phyloP scores from a whole-genome alignment of 2,113 vertebrate species.

The Gavialis gangeticus region DNA sequence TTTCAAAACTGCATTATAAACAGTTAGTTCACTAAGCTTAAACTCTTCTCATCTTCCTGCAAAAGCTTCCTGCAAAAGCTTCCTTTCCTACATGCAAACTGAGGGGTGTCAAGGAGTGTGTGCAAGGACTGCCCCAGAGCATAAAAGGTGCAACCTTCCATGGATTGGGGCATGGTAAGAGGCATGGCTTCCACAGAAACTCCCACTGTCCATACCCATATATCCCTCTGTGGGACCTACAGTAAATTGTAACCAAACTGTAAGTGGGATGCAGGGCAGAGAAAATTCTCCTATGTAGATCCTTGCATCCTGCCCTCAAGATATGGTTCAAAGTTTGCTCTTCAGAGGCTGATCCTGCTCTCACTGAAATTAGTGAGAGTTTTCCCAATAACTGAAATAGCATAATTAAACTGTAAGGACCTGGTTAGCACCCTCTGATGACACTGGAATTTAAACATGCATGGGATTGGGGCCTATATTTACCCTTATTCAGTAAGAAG shows the following conservation, averaged over 20 bases:
- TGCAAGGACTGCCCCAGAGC: neutral
- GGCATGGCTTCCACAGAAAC: neutral
- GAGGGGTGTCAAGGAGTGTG: neutral
- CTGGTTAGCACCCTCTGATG: neutral
- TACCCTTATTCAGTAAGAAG: neutral
- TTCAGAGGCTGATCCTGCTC: neutral
- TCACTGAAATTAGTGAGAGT: neutral
- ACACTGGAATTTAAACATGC: neutral
- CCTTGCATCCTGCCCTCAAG: neutral
- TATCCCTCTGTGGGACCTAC: neutral
- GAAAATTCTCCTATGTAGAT: neutral
- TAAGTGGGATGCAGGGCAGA: neutral
- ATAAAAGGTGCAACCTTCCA: neutral
- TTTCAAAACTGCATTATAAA: constrained; percentile 46
- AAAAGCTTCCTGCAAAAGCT: neutral
- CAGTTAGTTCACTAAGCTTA: neutral
- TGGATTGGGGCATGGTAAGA: neutral
- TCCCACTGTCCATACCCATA: neutral
- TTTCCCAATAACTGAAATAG: neutral
- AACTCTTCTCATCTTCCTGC: neutral
- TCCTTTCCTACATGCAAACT: neutral
- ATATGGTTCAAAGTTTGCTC: neutral
- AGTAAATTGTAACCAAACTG: neutral
- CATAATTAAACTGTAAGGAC: neutral
- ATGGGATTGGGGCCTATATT: neutral